Evolutionary conservation across 2,113 vertebrate genomes (phyloP).

Genomic region (Poeciliopsis occidentalis): DNA sequence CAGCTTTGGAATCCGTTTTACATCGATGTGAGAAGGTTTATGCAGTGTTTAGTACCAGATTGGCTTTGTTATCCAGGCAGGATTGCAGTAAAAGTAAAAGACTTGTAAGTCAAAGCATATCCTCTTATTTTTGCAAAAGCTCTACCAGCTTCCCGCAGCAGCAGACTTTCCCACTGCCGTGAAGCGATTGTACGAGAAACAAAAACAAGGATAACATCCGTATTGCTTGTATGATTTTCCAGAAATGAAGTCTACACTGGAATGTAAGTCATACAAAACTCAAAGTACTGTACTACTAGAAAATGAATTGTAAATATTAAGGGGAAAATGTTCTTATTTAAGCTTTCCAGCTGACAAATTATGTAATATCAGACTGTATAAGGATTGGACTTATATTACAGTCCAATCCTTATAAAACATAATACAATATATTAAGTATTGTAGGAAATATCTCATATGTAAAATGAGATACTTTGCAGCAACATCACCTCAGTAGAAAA

Average conservation of each 20-base stretch:
- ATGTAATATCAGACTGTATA: slow-evolving; percentile 32
- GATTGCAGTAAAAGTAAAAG: slow-evolving; percentile 49
- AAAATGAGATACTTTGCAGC: slow-evolving; percentile 8
- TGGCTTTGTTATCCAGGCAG: slow-evolving; percentile 59
- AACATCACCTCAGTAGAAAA: background rate
- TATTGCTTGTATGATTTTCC: slow-evolving; percentile 38
- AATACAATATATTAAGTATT: slow-evolving; percentile 1
- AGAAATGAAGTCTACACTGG: slow-evolving; percentile 45
- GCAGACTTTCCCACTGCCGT: slow-evolving; percentile 32
- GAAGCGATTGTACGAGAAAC: slow-evolving; percentile 24
- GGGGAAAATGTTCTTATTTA: slow-evolving; percentile 43
- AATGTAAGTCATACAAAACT: slow-evolving; percentile 64
- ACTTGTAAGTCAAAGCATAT: slow-evolving; percentile 41
- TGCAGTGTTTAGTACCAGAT: slow-evolving; percentile 52
- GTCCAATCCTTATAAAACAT: too few species aligned
- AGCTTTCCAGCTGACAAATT: slow-evolving; percentile 44
- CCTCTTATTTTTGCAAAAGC: slow-evolving; percentile 40
- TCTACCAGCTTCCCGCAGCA: slow-evolving; percentile 42
- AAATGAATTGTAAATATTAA: too few species aligned
- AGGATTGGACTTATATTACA: slow-evolving; percentile 54
- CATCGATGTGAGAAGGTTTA: slow-evolving; percentile 65
- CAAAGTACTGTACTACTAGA: slow-evolving; percentile 41
- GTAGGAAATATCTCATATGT: slow-evolving; percentile 64
- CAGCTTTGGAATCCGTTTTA: slow-evolving; percentile 65
- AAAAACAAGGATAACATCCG: slow-evolving; percentile 41